Conservation (phyloP, 2,797 vertebrate genomes). For the Sparus aurata region DNA sequence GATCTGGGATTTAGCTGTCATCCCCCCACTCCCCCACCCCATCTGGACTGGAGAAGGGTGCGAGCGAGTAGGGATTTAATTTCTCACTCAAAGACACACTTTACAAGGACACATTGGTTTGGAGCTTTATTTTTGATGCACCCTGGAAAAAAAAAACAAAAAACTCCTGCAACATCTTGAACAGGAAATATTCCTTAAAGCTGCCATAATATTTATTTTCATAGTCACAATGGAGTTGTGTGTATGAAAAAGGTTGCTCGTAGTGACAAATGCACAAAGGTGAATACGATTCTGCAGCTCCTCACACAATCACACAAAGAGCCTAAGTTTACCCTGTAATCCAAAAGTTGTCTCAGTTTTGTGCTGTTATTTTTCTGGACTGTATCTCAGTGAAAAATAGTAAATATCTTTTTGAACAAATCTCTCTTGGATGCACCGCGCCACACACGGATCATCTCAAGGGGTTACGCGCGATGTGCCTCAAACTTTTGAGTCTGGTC, state of each 20-base stretch:
- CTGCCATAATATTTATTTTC: not conserved
- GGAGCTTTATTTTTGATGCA: not conserved
- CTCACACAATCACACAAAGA: not conserved
- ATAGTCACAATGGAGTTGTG: not conserved
- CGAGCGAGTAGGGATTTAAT: slow-evolving; percentile 25
- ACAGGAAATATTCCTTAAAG: not conserved
- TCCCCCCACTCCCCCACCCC: slow-evolving; percentile 8
- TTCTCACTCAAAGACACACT: slow-evolving; percentile 34
- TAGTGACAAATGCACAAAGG: not conserved
- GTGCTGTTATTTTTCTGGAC: no score
- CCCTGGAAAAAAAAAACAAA: not conserved
- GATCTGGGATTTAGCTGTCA: slow-evolving; percentile 25
- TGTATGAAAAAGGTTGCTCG: not conserved
- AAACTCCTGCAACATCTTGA: not conserved
- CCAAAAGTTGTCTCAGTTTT: no score
- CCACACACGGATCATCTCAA: slow-evolving; percentile 11
- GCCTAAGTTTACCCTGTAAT: not conserved
- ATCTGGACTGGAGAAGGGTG: slow-evolving; percentile 11
- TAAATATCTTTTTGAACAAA: slow-evolving; percentile 20
- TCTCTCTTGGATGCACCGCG: slow-evolving; percentile 3
- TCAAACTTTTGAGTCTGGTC: slow-evolving; percentile 14
- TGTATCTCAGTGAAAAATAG: not conserved
- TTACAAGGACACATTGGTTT: slow-evolving; percentile 28
- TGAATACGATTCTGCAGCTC: not conserved
- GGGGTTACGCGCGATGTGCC: not conserved